Evolutionary conservation across 2,113 vertebrate genomes (phyloP), one percentile per base, ranked within the genome.

Genomic region (Muscicapa adusta): DNA sequence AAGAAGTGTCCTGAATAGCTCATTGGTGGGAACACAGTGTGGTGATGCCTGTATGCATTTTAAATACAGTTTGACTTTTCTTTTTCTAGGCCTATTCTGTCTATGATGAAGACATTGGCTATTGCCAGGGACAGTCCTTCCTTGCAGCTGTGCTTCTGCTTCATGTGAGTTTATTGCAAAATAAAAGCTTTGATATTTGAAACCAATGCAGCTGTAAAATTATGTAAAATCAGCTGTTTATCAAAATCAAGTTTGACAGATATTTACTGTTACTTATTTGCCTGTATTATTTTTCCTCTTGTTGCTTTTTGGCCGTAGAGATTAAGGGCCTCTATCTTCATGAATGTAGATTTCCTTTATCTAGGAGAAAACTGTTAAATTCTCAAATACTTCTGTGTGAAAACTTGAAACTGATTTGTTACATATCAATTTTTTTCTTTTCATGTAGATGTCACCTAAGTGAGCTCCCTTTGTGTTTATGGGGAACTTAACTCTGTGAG

Each of bases 61-160:
- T 58, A 79, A 95, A 60, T 24, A 13, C n/a, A 22, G 18, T 18
- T 20, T 72, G 15, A 12, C 71, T 73, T 94, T 53, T 79, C 36
- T 95, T 57, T 97, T 18, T 88, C 51, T 91, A 99, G 99, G 99
- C 99, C 18, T 99, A 99, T 89, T 99, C 99, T n/a, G 99, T 99
- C 50, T 99, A 99, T 33, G 99, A 99, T 83, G 99, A 99, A 91
- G 99, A 99, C 95, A 99, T 99, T n/a, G 99, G 99, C 38, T 99
- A 99, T 82, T 99, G 99, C 96, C 99, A 99, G 96, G 99, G 99
- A 68, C 99, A 99, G 97, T 99, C 99, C 14, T 99, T 99, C 94
- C 98, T 99, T 34, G 99, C 99, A 80, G 99, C 99, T 54, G 99
- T 99, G 66, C 97, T 99, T 54, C 98, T 99, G 13, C 98, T 99